These are phyloP conservation scores for Rugalucina vietnamica DNA, from an alignment of 2,888 invertebrate species.

Conservation along the genomic window DNA sequence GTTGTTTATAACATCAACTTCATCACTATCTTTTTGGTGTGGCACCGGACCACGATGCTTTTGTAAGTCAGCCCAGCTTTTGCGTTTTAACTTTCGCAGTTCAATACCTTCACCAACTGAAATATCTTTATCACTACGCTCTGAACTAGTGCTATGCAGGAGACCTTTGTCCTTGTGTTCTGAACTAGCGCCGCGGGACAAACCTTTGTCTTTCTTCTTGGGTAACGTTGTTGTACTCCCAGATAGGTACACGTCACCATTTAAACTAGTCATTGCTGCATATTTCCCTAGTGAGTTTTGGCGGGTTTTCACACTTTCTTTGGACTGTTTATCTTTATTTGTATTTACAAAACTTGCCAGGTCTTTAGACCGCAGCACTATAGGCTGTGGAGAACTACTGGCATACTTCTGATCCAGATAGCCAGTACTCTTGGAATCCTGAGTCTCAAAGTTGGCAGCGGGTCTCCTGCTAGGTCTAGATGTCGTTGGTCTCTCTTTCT, in stretches of 20 bases:
- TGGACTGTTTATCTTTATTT: not conserved
- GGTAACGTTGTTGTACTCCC: constrained; percentile 37
- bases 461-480: constrained; percentile 39
- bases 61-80: constrained; percentile 11
- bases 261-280: constrained; percentile 19
- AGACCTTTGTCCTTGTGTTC: not conserved
- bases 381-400: constrained; percentile 51
- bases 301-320: not conserved
- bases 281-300: constrained; percentile 17
- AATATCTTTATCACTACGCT: not conserved
- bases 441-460: constrained; percentile 42
- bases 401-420: constrained; percentile 25
- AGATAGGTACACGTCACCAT: constrained; percentile 25
- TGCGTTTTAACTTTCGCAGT: constrained; percentile 12
- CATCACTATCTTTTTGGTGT: constrained; percentile 21
- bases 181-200: not conserved
- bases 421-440: constrained; percentile 28
- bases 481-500: constrained; percentile 7
- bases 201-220: not conserved
- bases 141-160: not conserved
- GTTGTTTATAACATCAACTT: constrained; percentile 31
- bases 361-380: constrained; percentile 48
- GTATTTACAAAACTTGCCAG: not conserved
- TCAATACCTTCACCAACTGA: constrained; percentile 3
- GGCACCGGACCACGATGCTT: constrained; percentile 17